Conservation (phyloP, 2,797 vertebrate species). For the Tragelaphus eurycerus region DNA sequence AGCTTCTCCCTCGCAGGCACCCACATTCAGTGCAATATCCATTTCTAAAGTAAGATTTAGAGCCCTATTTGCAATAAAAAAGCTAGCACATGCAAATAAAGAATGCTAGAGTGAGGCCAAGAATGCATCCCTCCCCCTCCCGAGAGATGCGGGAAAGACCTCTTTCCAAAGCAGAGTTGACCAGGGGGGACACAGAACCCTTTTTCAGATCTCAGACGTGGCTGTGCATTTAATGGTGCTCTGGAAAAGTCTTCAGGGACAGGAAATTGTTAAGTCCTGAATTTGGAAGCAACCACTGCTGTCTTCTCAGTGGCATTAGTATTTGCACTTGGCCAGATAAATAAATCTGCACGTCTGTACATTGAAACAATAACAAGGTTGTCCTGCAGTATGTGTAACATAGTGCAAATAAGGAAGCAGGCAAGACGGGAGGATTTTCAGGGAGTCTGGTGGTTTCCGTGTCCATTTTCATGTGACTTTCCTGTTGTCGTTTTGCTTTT, state of each 20-base stretch:
- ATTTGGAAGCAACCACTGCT: background rate
- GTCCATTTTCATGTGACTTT: background rate
- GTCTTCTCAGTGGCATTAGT: background rate
- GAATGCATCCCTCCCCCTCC: constrained; percentile 56
- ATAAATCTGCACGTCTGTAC: background rate
- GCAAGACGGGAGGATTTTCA: background rate
- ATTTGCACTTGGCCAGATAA: background rate
- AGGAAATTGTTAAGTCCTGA: background rate
- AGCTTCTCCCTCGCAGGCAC: constrained; percentile 73
- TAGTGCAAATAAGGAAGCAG: background rate
- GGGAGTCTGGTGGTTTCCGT: background rate
- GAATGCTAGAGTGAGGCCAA: constrained; percentile 69
- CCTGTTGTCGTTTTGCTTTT: background rate
- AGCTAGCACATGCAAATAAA: constrained; percentile 81
- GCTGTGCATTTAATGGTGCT: background rate
- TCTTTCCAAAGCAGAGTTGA: background rate
- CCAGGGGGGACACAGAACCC: background rate
- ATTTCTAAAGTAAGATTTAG: constrained; percentile 86
- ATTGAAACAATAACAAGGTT: background rate
- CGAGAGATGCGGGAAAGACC: constrained; percentile 56
- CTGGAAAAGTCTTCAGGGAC: background rate
- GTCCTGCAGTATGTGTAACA: background rate
- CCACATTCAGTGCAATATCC: constrained; percentile 77
- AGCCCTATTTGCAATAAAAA: constrained; percentile 85
- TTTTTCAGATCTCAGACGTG: background rate